These are phyloP conservation scores for Patella vulgata DNA, from an alignment of 1,140 invertebrate species.

Conservation along the genomic window DNA sequence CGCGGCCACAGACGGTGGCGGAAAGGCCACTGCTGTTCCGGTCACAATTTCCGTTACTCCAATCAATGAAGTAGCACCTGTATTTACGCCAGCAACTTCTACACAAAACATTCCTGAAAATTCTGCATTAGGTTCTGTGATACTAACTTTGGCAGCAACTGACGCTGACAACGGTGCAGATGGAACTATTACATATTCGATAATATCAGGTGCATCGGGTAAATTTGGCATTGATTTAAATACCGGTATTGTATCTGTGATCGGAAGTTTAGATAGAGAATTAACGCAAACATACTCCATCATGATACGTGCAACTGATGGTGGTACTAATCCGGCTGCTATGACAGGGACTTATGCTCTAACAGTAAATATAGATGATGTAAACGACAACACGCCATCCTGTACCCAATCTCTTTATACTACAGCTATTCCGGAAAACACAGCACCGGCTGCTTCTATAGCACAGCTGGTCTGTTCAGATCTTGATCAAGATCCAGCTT, in stretches of 20 bases:
- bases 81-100: conserved; percentile 70
- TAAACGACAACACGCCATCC: conserved; percentile 44
- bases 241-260: conserved; percentile 34
- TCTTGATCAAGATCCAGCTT: conserved; percentile 28
- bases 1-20: conserved; percentile 70
- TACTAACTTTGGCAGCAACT: conserved; percentile 31
- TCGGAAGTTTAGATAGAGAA: conserved; percentile 37
- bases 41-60: conserved; percentile 70
- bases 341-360: conserved; percentile 30
- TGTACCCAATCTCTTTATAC: conserved; percentile 31
- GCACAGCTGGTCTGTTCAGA: conserved; percentile 34
- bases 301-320: conserved; percentile 33
- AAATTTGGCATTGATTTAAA: conserved; percentile 35
- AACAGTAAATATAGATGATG: conserved; percentile 35
- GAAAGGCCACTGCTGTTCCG: conserved; percentile 12
- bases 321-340: conserved; percentile 14
- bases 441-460: conserved; percentile 12
- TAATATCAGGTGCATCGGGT: conserved; percentile 32
- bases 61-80: conserved; percentile 90
- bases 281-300: conserved; percentile 31
- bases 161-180: conserved; percentile 36
- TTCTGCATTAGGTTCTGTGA: conserved; percentile 10
- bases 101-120: conserved; percentile 27
- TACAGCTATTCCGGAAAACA: conserved; percentile 29
- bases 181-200: conserved; percentile 37